These are phyloP conservation scores for Callipepla squamata DNA, from an alignment of 2,113 vertebrate species.

Conservation along the genomic window DNA sequence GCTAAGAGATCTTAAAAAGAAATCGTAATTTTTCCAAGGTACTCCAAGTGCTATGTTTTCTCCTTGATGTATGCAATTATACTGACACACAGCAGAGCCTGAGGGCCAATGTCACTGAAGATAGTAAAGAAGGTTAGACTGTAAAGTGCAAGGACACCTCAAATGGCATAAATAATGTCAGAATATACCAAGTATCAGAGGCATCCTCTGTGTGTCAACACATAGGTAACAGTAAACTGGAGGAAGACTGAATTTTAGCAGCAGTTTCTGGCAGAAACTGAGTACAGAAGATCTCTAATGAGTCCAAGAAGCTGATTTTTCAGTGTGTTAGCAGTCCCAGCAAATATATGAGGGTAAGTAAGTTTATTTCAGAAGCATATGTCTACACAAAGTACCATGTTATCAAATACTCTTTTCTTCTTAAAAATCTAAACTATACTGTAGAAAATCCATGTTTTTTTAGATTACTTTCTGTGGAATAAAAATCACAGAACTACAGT, in stretches of 20 bases:
- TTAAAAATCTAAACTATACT: not conserved
- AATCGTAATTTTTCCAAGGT: not conserved
- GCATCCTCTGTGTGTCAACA: not conserved
- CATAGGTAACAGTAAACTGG: fast-evolving
- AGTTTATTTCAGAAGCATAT: not conserved
- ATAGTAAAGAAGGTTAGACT: not conserved
- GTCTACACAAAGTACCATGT: not conserved
- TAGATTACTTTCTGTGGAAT: not conserved
- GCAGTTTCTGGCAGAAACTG: not conserved
- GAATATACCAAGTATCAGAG: not conserved
- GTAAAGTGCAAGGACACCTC: not conserved
- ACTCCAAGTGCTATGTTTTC: not conserved
- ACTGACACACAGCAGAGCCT: not conserved
- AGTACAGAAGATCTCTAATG: not conserved
- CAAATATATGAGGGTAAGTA: not conserved
- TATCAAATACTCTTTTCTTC: not conserved
- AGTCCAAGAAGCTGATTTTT: not conserved
- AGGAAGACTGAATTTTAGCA: not conserved
- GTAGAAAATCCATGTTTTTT: not conserved
- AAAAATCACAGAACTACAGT: not conserved
- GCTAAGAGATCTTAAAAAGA: not conserved
- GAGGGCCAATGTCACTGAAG: not conserved
- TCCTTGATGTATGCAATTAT: not conserved
- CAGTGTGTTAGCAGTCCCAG: not conserved
- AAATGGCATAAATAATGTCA: not conserved